Evolutionary conservation across 2,888 invertebrate genomes (phyloP).

Genomic region (Rhingia rostrata): DNA sequence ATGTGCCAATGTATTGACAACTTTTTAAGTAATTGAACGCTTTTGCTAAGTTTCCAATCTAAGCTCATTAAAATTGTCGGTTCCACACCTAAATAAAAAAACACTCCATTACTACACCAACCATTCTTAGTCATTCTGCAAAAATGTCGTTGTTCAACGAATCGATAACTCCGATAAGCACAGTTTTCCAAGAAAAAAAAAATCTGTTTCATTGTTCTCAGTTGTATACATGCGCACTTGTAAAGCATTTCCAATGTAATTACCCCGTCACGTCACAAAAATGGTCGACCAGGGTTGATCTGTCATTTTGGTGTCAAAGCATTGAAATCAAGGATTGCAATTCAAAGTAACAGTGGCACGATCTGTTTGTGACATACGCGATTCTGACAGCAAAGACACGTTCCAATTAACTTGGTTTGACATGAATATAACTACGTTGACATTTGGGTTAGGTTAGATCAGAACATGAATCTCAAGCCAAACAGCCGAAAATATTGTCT

Average conservation of each 20-base stretch:
- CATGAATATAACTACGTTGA: not conserved
- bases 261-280: constrained; percentile 34
- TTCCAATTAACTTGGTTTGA: constrained; percentile 24
- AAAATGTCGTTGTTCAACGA: no score
- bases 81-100: no score
- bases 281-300: constrained; percentile 23
- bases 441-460: constrained; percentile 2
- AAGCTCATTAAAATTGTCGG: no score
- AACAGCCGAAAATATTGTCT: constrained; percentile 50
- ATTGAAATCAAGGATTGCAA: constrained; percentile 16
- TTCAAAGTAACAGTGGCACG: constrained; percentile 34
- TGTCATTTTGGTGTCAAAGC: constrained; percentile 1
- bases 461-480: not conserved
- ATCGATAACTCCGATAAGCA: no score
- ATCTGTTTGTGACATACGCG: constrained; percentile 38
- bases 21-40: no score
- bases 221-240: not conserved
- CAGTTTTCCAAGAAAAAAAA: no score
- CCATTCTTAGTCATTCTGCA: no score
- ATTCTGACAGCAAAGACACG: constrained; percentile 8
- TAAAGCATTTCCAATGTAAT: not conserved
- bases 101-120: no score
- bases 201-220: not conserved
- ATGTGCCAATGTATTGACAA: no score
- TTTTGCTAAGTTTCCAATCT: no score